These are phyloP conservation scores for Champsocephalus gunnari DNA, from an alignment of 2,797 vertebrate species.

Conservation along the genomic window DNA sequence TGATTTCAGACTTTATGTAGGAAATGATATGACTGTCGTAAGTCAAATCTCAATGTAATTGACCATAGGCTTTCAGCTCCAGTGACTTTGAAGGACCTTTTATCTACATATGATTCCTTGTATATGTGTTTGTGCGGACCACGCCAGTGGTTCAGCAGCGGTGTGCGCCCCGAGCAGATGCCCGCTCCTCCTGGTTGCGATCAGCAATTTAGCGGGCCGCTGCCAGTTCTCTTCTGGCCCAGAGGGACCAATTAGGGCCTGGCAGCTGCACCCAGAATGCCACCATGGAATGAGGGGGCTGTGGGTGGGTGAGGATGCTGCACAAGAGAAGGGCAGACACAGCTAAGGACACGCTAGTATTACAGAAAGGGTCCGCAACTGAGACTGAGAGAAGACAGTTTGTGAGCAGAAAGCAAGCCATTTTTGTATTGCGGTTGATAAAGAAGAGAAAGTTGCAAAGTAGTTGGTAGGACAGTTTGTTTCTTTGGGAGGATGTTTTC, in stretches of 20 bases:
- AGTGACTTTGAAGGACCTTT: constrained; percentile 78
- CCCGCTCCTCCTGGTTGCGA: constrained; percentile 62
- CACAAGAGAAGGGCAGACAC: constrained; percentile 55
- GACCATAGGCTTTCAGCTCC: constrained; percentile 2
- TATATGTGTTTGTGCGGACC: constrained; percentile 17
- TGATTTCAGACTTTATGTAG: background rate
- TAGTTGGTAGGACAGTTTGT: constrained; percentile 14
- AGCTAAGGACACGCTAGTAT: constrained; percentile 38
- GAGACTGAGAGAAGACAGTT: background rate
- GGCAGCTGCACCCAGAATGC: constrained; percentile 78
- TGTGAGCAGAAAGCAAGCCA: constrained; percentile 1
- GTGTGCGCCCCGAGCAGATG: constrained; percentile 78
- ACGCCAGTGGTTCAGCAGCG: constrained; percentile 68
- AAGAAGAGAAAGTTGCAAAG: constrained; percentile 6
- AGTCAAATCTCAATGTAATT: background rate
- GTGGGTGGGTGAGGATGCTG: constrained; percentile 50
- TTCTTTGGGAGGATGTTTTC: constrained; percentile 35
- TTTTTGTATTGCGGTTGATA: background rate
- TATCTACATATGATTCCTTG: constrained; percentile 25
- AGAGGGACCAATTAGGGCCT: constrained; percentile 84
- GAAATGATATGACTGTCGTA: background rate
- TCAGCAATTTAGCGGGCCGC: constrained; percentile 65
- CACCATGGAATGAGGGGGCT: constrained; percentile 56
- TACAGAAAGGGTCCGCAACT: background rate
- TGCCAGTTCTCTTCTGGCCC: constrained; percentile 71